Evolutionary conservation across 2,113 vertebrate genomes (phyloP), one percentile per base, ranked within the genome.

Genomic region (Rhinoptilus africanus): DNA sequence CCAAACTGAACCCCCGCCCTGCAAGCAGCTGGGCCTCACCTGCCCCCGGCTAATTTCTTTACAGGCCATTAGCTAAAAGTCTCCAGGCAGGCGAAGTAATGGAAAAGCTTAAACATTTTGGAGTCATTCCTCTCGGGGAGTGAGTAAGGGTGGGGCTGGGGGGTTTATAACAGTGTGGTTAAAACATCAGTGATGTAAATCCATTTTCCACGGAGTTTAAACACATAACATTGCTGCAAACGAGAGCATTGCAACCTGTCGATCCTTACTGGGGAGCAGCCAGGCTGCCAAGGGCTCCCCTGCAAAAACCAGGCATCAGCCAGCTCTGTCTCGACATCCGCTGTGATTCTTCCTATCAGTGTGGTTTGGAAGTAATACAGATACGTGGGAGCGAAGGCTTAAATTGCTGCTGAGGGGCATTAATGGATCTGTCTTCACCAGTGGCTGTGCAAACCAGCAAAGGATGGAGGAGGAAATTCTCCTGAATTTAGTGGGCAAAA

Each of bases 71-170:
- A 96, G 66, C 51, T 47, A 62, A 39, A 30, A 3, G 9, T 35
- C 84, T 73, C 62, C 50, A 50, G 71, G 43, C 86, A 78, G 81
- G 43, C 3, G 21, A 81, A 62, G 92, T 75, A 93, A 90, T 89
- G 89, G 93, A 98, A 97, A 92, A 96, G 91, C 60, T 89, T 89
- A 96, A 88, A 66, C 56, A 7, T 47, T 94, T 94, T 28, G 6
- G 48, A 95, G 76, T 94, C 63, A 85, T 85, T 89, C 87, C 92
- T 92, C 92, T 85, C 23, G 10, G 83, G 95, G 89, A 95, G 26
- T 2, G 23, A 76, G 59, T n/a, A 50, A 85, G 77, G 76, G 76
- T 56, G 69, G 78, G 60, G 68, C 18, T 80, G 48, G 35, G 83
- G 62, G 51, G 76, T 96, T 91, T 92, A 91, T 85, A 84, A 71